Evolutionary conservation across 2,113 vertebrate genomes (phyloP), one percentile per base, ranked within the genome.

Genomic region (Cyanistes caeruleus): DNA sequence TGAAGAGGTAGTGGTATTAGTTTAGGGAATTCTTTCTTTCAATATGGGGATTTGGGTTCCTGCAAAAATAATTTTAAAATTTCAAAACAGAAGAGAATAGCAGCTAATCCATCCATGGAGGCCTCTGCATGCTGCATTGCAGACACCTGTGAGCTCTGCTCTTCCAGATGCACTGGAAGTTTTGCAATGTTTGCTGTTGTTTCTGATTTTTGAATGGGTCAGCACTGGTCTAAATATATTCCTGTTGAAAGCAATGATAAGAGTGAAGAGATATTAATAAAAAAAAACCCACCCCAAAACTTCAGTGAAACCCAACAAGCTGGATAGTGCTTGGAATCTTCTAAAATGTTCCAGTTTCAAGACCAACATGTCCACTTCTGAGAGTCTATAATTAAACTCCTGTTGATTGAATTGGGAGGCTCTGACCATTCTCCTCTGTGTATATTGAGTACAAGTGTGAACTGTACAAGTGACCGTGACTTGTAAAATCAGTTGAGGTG

Each of bases 321-420:
- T 72, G 35, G 25, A 13, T 16, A 44, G 30, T 53, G 21, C 21
- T 74, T 86, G n/a, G 43, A 84, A 51, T 68, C 55, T 46, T 93
- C 63, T 74, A 18, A 72, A 72, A n/a, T 39, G 5, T 59, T 76
- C 25, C 43, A 7, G 8, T 3, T 46, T 22, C 18, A 11, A 68
- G 52, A 51, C 13, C 21, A 64, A 37, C 25, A 2, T 53, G 73
- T 25, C 17, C 0, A 0, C 28, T 4, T 1, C 31, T 69, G 2
- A 31, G 63, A 43, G 22, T n/a, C 24, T 3, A 0, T 19, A 35
- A 31, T 24, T 48, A 13, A 92, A 31, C 24, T 90, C 19, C 20
- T 4, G 11, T 46, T 49, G 44, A 20, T 48, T 75, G 78, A 2
- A 5, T 8, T 68, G 31, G 53, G 46, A 79, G 33, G 16, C 27